These are phyloP conservation scores for Archocentrus centrarchus DNA, from an alignment of 2,113 vertebrate species.

Conservation along the genomic window DNA sequence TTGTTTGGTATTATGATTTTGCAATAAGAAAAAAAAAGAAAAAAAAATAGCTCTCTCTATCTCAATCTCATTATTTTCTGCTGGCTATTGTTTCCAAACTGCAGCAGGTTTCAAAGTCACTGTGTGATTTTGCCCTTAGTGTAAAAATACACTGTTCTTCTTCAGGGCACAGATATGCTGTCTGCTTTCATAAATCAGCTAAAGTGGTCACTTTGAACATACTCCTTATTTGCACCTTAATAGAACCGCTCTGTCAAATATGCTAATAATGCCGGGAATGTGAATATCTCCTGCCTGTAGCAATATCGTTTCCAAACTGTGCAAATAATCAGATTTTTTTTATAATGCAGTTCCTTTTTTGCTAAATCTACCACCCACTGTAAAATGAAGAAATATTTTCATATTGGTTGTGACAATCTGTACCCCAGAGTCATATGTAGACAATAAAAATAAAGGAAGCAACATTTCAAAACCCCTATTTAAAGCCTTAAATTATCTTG, in stretches of 20 bases:
- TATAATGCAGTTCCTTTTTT: too few species aligned
- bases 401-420: background rate
- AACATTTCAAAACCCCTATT: background rate
- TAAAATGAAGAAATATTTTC: background rate
- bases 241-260: conserved; percentile 14
- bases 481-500: background rate
- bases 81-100: background rate
- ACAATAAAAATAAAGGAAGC: background rate
- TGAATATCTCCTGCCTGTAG: background rate
- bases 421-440: accelerated
- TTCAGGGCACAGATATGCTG: background rate
- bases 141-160: conserved; percentile 8
- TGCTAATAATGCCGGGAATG: background rate
- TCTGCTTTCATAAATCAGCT: background rate
- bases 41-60: background rate
- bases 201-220: background rate
- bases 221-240: conserved; percentile 7
- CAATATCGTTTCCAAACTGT: background rate
- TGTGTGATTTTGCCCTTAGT: conserved; percentile 15
- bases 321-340: too few species aligned
- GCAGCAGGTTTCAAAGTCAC: background rate
- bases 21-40: background rate
- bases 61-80: background rate
- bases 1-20: background rate
- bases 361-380: background rate